Evolutionary conservation across 2,113 vertebrate genomes (phyloP), one percentile per base, ranked within the genome.

Genomic region (Salvelinus sp.): DNA sequence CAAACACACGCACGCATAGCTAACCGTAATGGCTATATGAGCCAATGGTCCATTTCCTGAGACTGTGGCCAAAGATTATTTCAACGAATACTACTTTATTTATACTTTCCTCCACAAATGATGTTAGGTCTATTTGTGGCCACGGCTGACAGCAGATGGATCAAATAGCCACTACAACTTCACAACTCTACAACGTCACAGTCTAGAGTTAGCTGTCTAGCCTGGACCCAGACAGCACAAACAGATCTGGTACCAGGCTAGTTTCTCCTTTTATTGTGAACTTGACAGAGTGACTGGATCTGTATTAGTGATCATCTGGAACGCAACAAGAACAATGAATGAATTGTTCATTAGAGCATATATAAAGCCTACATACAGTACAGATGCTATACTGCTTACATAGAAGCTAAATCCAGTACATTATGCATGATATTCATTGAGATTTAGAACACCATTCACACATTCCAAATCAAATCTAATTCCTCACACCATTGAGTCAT

Each of bases 1-100:
- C 62, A 25, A 33, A 70, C 44, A 70, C 44, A 23, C 13, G 23
- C 71, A 71, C 48, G 73, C 30, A 70, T 73, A 78, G 63, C 60
- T 12, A 33, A 48, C 60, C 30, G 28, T 64, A 74, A 73, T 68
- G 44, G 70, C 30, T 57, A 48, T 27, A 70, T 54, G 64, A 77
- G 57, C 77, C 28, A 57, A 72, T 20, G 77, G 62, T 75, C 18
- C 38, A 44, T 69, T 83, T 66, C 68, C 75, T 73, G 68, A 30
- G 57, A 65, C 14, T 54, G 20, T 33, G 50, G 65, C 72, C 69
- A 7, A 6, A 0, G 30, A 58, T 1, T 54, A 72, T 74, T 67
- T 71, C 70, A 23, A 5, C 25, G 13, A 10, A 63, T 6, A 22
- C 9, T 28, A 25, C 13, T 58, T 14, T 69, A 20, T 70, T 54